Percentiles rank a stretch among this genome's conserved stretches.
phyloP scores from a whole-genome alignment of 1,140 invertebrate genomes.

The Heliothis virescens region DNA sequence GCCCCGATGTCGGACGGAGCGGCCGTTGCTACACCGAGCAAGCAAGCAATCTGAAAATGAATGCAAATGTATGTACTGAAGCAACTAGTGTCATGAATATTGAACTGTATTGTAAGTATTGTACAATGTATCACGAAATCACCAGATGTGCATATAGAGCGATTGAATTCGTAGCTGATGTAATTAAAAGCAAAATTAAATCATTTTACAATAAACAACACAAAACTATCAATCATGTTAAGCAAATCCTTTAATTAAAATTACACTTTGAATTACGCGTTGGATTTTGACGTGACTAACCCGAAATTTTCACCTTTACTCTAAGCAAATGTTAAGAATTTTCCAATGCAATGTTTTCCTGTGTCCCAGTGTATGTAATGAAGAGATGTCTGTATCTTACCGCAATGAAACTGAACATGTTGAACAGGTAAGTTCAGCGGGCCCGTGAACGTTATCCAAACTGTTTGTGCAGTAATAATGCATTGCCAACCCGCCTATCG shows the following conservation, averaged over 20 bases:
- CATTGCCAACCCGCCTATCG: constrained; percentile 47
- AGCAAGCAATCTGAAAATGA: constrained; percentile 67
- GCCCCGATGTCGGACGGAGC: constrained; percentile 65
- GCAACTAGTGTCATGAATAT: constrained; percentile 27
- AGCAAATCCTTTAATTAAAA: too few species aligned
- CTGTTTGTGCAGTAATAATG: constrained; percentile 47
- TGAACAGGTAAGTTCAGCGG: constrained; percentile 48
- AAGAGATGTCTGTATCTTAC: constrained; percentile 58
- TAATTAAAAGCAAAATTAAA: background rate
- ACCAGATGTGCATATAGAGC: background rate
- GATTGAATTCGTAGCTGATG: constrained; percentile 5
- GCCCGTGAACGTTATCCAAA: constrained; percentile 34
- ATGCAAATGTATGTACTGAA: constrained; percentile 22
- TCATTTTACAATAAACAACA: background rate
- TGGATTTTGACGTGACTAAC: too few species aligned
- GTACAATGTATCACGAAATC: constrained; percentile 17
- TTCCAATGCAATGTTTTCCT: too few species aligned
- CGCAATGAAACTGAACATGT: constrained; percentile 74
- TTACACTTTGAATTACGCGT: too few species aligned
- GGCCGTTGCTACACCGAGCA: constrained; percentile 67
- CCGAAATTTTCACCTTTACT: too few species aligned
- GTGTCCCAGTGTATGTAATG: background rate
- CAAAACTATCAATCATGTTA: background rate
- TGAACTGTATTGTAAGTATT: constrained; percentile 4
- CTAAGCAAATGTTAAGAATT: too few species aligned